Conservation (phyloP, 1,140 invertebrate species). For the Aphis gossypii region DNA sequence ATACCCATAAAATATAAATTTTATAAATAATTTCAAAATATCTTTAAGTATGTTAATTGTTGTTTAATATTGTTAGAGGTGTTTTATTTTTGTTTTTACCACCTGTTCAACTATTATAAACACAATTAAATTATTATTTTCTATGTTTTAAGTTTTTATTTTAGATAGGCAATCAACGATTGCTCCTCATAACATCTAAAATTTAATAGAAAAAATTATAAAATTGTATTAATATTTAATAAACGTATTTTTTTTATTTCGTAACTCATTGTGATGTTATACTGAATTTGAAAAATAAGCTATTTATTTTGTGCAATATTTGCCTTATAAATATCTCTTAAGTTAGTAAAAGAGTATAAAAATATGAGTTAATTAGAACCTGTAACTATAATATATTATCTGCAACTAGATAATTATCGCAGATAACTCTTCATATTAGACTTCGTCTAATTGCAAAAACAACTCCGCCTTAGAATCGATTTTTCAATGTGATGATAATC, state of each 20-base stretch:
- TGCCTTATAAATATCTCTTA: not conserved
- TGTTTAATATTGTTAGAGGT: not conserved
- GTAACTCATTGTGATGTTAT: not conserved
- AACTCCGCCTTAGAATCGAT: constrained; percentile 3
- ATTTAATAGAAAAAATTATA: not conserved
- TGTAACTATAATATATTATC: constrained; percentile 8
- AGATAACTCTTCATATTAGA: constrained; percentile 4
- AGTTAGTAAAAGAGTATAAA: not conserved
- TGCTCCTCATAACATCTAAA: not conserved
- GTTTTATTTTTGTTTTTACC: not conserved
- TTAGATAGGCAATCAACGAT: not conserved
- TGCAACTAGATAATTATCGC: constrained; percentile 6
- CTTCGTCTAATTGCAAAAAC: constrained; percentile 27
- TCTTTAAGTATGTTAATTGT: not conserved
- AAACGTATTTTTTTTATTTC: not conserved
- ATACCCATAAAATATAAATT: not conserved
- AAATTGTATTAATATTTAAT: not conserved
- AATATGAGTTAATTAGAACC: not conserved
- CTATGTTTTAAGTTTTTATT: not conserved
- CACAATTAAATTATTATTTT: not conserved
- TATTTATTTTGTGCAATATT: not conserved
- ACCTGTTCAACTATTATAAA: not conserved
- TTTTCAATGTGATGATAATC: constrained; percentile 6
- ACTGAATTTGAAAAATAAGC: not conserved
- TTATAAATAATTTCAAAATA: not conserved